phyloP scores from a whole-genome alignment of 2,113 vertebrate species.

The Balaeniceps rex region DNA sequence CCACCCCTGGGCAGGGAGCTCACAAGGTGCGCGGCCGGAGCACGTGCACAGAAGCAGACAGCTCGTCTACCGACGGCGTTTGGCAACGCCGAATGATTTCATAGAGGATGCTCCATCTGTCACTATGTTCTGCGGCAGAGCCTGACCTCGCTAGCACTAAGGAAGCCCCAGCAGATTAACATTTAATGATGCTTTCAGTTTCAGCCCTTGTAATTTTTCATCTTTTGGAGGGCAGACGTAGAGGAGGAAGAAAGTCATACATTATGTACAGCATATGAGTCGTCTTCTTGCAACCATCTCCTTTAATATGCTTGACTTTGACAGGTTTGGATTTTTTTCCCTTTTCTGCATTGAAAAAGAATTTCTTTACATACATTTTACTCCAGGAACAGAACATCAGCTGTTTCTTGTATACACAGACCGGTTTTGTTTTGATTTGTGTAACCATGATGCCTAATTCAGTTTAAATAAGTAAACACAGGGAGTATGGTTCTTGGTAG shows the following conservation, averaged over 20 bases:
- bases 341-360: neutral
- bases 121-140: neutral
- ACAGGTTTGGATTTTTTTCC: neutral
- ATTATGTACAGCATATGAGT: neutral
- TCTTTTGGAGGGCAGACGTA: neutral
- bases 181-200: slow-evolving; percentile 62
- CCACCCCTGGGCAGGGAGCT: neutral
- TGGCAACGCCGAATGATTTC: neutral
- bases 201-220: slow-evolving; percentile 42
- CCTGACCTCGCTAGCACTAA: slow-evolving; percentile 23
- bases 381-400: neutral
- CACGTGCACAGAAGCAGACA: neutral
- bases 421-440: neutral
- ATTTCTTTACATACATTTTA: neutral
- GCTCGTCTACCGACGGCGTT: neutral
- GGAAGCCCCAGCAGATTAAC: slow-evolving; percentile 60
- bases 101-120: slow-evolving; percentile 62
- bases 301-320: neutral
- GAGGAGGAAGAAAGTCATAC: neutral
- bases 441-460: neutral
- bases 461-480: neutral
- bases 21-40: fast-evolving
- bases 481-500: neutral
- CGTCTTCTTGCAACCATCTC: neutral
- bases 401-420: neutral